Base-by-base conservation (phyloP, 2,888 invertebrate species). In the Clivina fossor region DNA sequence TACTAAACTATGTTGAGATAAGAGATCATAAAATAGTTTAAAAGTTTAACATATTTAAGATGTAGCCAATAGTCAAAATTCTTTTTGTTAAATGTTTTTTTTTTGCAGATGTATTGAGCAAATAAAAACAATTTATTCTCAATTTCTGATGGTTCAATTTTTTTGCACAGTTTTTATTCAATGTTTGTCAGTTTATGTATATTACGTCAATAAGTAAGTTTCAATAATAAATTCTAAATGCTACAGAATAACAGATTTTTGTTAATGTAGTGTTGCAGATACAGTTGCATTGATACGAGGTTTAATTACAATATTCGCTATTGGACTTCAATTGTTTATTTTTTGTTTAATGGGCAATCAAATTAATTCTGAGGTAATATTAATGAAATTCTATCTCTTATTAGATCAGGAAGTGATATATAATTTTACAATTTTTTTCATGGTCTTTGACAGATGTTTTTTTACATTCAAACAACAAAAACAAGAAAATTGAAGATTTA, bases 111-210 rank as follows among this genome's bases (percentile, higher is more conserved):
- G 19, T n/a, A n/a, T 40, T 7, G 8, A 8, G 20, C 5, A 40
- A 40, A n/a, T 40, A n/a, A 40, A 20, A 40, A 9, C 16, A 20
- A 20, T 40, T 20, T 40, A 16, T 40, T 40, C 40, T 13, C 11
- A 8, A 13, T 19, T 19, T 7, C 11, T 40, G n/a, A 3, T 40
- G 11, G 22, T 3, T 19, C 40, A 40, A 19, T 40, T 40, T 19
- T n/a, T 20, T 1, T 2, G 11, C 16, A 40, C n/a, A 20, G 19
- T 19, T 2, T 3, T 40, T 3, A 4, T 11, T 19, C 9, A 20
- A 40, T 40, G 40, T 19, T n/a, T 19, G 20, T 19, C 40, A n/a
- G 22, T 40, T 40, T 40, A 40, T 11, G 11, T 40, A 19, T 9
- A 20, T 2, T 19, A 40, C 11, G 20, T 9, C 19, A 40, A 16